Percentiles rank a stretch among this genome's conserved stretches.
These are phyloP conservation scores for Prionailurus bengalensis DNA, from an alignment of 2,113 vertebrate genomes.

Conservation along the genomic window DNA sequence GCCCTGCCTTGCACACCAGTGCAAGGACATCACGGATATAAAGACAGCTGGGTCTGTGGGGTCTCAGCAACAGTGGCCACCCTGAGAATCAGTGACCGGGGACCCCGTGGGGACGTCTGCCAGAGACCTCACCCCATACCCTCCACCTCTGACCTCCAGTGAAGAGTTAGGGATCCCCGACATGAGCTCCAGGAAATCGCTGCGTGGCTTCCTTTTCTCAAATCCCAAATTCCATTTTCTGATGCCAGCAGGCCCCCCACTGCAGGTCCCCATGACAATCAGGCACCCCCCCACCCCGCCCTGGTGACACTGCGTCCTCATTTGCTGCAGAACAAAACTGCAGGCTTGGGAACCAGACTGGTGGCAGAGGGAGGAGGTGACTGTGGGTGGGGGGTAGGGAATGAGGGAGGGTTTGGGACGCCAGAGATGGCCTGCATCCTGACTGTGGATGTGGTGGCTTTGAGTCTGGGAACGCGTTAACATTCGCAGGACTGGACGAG, in stretches of 20 bases:
- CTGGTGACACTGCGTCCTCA: neutral
- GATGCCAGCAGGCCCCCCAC: rapidly evolving
- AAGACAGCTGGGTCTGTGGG: neutral
- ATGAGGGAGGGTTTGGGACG: too few species aligned
- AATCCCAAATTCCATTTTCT: neutral
- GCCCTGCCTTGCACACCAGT: neutral
- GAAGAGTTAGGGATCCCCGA: neutral
- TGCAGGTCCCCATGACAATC: neutral
- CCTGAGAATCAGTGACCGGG: neutral
- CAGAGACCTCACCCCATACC: neutral
- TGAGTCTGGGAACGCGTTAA: neutral
- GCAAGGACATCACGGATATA: neutral
- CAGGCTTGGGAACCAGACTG: neutral
- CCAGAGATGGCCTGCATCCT: too few species aligned
- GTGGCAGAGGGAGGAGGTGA: too few species aligned
- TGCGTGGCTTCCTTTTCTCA: neutral
- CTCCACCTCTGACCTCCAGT: neutral
- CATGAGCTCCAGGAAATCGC: neutral
- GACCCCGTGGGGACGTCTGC: neutral
- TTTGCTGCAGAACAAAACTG: neutral
- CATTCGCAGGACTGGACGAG: neutral
- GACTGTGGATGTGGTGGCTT: rapidly evolving
- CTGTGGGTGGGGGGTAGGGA: too few species aligned
- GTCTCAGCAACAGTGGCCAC: neutral
- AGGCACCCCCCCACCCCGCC: neutral